Base-by-base conservation (phyloP, 1,140 invertebrate species). In the Panulirus ornatus region DNA sequence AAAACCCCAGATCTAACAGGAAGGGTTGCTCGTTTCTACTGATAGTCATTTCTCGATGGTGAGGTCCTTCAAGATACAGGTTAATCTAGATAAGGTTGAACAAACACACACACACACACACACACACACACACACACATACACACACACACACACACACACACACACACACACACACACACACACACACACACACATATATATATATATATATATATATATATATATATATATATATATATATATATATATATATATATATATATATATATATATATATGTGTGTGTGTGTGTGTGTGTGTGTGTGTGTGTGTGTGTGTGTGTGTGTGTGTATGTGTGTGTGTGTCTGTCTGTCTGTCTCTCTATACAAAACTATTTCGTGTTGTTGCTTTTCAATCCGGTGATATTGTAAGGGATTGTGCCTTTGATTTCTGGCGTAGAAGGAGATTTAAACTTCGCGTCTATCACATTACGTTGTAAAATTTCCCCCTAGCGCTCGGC, bases 111-210 rank as follows among this genome's bases (percentile, higher is more conserved):
- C 2, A 58, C 2, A 58, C 54, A 73, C 1, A 73, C 3, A 5
- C 22, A 73, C 2, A 27, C 1, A 73, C 34, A 73, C 14, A 27
- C 14, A 5, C 34, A 0, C 30, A 1, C 30, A 1, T 27, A 1
- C 30, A 1, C 30, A 0, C 34, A 1, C 34, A 34, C 30, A 5
- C 30, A 1, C 14, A 1, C 34, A 73, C 34, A 73, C 22, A 27
- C 70, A 73, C 5, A 1, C 70, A 73, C 5, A 5, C 70, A 34
- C 70, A 27, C 70, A 34, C 70, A 5, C 70, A 34, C 70, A 73
- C 70, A 27, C 34, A 73, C 70, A 73, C 75, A 78, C 75, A 40
- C 75, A 78, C 75, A 40, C 75, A 44, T 38, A 78, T 38, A 78
- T n/a, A 78, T 70, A 34, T 70, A 34, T 70, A 34, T 70, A 34